These are phyloP conservation scores for Oostethus manadensis DNA, from an alignment of 2,113 vertebrate genomes.

Conservation along the genomic window DNA sequence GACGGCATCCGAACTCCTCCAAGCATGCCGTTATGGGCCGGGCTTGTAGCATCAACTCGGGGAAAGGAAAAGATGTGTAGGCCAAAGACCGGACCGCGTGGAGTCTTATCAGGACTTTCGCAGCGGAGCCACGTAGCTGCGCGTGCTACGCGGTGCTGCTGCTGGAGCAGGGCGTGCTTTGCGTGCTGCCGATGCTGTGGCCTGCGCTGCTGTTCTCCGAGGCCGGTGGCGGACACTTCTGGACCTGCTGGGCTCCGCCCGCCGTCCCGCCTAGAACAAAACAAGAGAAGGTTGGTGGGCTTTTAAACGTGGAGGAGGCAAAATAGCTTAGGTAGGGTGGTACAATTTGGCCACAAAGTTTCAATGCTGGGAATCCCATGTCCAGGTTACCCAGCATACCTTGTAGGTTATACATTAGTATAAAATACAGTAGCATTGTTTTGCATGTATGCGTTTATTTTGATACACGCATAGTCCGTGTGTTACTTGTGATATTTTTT, in stretches of 20 bases:
- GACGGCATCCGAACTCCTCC: too few species aligned
- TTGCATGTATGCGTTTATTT: too few species aligned
- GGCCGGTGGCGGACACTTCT: constrained; percentile 74
- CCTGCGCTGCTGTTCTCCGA: constrained; percentile 94
- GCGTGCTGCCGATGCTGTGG: constrained; percentile 92
- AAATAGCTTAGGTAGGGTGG: too few species aligned
- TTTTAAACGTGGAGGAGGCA: too few species aligned
- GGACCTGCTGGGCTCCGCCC: constrained; percentile 44
- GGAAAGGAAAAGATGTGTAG: not conserved
- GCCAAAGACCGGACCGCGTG: not conserved
- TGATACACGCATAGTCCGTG: too few species aligned
- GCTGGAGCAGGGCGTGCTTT: constrained; percentile 95
- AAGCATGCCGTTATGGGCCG: too few species aligned
- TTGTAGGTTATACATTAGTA: too few species aligned
- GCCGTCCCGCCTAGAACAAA: constrained; percentile 73
- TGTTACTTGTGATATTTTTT: too few species aligned
- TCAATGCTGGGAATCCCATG: too few species aligned
- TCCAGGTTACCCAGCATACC: too few species aligned
- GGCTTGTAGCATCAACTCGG: not conserved
- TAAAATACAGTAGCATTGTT: too few species aligned
- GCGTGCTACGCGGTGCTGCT: constrained; percentile 82
- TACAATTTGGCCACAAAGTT: too few species aligned
- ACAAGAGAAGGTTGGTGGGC: constrained; percentile 1
- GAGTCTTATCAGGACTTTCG: not conserved
- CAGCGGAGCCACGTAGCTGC: not conserved